A percentile compares a stretch with the other conserved stretches of the same genome.
Evolutionary conservation across 2,888 invertebrate species (phyloP).

Genomic region (Pilophorus perplexus): DNA sequence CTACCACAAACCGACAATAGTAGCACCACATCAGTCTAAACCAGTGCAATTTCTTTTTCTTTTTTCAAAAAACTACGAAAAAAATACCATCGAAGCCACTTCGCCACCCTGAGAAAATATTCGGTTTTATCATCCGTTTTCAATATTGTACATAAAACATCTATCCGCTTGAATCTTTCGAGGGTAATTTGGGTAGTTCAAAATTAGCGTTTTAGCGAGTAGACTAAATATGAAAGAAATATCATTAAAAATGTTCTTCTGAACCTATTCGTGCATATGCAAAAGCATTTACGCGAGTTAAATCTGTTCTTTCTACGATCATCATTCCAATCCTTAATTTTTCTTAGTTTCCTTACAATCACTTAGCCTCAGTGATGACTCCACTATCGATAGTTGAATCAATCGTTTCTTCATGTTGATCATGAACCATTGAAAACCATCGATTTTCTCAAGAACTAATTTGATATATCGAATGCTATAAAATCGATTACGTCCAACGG

Average conservation of each 20-base stretch:
- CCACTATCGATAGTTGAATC: too few relatives aligned
- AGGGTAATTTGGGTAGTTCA: constrained; percentile 25
- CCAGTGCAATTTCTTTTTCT: constrained; percentile 33
- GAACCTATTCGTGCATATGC: constrained; percentile 1
- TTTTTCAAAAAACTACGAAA: neutral
- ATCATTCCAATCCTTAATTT: constrained; percentile 20
- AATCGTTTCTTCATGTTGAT: too few relatives aligned
- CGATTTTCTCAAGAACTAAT: too few relatives aligned
- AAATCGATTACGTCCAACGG: too few relatives aligned
- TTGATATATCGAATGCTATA: too few relatives aligned
- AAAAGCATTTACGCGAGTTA: constrained; percentile 30
- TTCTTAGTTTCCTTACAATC: neutral
- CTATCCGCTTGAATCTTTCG: constrained; percentile 13
- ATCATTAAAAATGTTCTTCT: neutral
- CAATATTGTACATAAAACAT: constrained; percentile 32
- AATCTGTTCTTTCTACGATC: constrained; percentile 20
- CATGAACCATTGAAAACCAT: too few relatives aligned
- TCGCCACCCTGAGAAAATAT: constrained; percentile 2
- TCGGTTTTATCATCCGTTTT: constrained; percentile 2
- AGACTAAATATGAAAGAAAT: too few relatives aligned
- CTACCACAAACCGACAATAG: constrained; percentile 30
- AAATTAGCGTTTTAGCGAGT: constrained; percentile 10
- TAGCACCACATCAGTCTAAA: constrained; percentile 21
- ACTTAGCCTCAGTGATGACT: too few relatives aligned
- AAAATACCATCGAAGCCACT: neutral